These are phyloP conservation scores for Brachyopa scutellaris DNA, from an alignment of 2,888 invertebrate genomes.

Conservation along the genomic window DNA sequence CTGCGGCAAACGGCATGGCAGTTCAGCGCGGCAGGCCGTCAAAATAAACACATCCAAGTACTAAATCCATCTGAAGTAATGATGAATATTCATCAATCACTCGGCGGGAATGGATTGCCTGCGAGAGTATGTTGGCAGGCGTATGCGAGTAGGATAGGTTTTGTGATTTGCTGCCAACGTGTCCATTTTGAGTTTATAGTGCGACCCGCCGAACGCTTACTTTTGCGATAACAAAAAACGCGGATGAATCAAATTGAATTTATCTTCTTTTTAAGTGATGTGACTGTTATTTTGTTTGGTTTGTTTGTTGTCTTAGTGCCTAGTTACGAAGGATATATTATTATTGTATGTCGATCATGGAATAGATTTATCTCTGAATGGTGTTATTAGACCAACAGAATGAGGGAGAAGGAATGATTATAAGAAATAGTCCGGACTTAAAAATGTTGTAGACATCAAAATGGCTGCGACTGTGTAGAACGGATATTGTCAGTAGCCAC, in stretches of 20 bases:
- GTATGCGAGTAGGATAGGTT: conserved; percentile 27
- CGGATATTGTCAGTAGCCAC: no score
- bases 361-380: neutral
- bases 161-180: neutral
- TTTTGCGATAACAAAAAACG: conserved; percentile 1
- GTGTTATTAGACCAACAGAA: no score
- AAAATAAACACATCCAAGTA: conserved; percentile 53
- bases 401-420: no score
- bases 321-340: neutral
- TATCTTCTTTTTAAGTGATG: conserved; percentile 19
- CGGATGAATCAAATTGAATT: conserved; percentile 30
- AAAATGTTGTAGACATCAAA: no score
- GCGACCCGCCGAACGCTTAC: neutral
- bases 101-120: conserved; percentile 31
- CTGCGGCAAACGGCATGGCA: neutral
- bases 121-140: conserved; percentile 27
- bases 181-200: neutral
- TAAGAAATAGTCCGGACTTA: no score
- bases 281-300: conserved; percentile 28
- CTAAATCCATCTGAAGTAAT: conserved; percentile 51
- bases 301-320: conserved; percentile 5
- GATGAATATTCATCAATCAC: conserved; percentile 67
- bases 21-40: neutral
- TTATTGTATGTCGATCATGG: neutral
- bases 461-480: no score